Evolutionary conservation across 2,888 invertebrate genomes (phyloP), one percentile per base, ranked within the genome.

Genomic region (Papilio demoleus): DNA sequence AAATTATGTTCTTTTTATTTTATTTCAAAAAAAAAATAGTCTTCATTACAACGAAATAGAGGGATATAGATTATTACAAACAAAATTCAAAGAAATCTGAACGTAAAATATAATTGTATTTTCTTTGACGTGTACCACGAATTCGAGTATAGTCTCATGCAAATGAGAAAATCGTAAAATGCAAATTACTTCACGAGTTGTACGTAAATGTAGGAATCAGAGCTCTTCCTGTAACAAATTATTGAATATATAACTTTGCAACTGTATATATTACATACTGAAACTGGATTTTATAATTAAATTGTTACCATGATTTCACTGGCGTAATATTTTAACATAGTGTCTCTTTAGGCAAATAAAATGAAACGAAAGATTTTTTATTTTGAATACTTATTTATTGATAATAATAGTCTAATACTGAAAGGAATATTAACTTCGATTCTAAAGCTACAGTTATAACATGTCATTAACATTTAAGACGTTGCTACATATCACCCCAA

Each of bases 131-230:
- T 27, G 50, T 14, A 6, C 50, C 50, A 50, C 50, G 24, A 50
- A 24, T 14, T 8, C 50, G 5, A 27, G 24, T 50, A n/a, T 27
- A 50, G 50, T 59, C 58, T 59, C 47, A 45, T 59, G 59, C 59
- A 59, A 58, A 59, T 66, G 47, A 59, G 66, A 59, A 47, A 66
- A 45, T 59, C 59, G 45, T 66, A 36, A 59, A 66, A 66, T 66
- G 59, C 38, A 66, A 66, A 60, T 66, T 19, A 66, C 50, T 56
- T 64, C 27, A 36, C 36, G 24, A 64, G 64, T 53, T 64, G 22
- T 19, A 38, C 60, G 38, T 50, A 50, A 27, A 50, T 50, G 50
- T 27, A 50, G 24, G 50, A 50, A 50, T 50, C 50, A 27, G 50
- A 50, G 50, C 24, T 22, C 27, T 27, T 50, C 27, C 27, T 50